Evolutionary conservation across 2,113 vertebrate species (phyloP).

Genomic region (human): GRCh38 chr5:173719001-173719500

Average conservation of each 20-base stretch:
- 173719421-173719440: not conserved
- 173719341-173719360: not conserved
- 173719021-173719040: not conserved
- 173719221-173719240: not conserved
- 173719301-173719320: not conserved
- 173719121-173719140: not conserved
- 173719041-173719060: not conserved
- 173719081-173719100: not conserved
- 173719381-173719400: not conserved
- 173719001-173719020: not conserved
- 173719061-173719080: too few relatives aligned
- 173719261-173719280: too few relatives aligned
- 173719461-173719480: not conserved
- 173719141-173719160: not conserved
- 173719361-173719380: not conserved
- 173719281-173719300: accelerated
- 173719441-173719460: not conserved
- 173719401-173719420: not conserved
- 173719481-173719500: not conserved
- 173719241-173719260: not conserved
- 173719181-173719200: not conserved
- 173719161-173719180: not conserved
- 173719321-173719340: not conserved
- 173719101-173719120: not conserved
- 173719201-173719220: not conserved